Percentiles rank a stretch among this genome's conserved stretches.
Conservation (phyloP, 1,140 invertebrate species). For the Drosophila sproati region DNA sequence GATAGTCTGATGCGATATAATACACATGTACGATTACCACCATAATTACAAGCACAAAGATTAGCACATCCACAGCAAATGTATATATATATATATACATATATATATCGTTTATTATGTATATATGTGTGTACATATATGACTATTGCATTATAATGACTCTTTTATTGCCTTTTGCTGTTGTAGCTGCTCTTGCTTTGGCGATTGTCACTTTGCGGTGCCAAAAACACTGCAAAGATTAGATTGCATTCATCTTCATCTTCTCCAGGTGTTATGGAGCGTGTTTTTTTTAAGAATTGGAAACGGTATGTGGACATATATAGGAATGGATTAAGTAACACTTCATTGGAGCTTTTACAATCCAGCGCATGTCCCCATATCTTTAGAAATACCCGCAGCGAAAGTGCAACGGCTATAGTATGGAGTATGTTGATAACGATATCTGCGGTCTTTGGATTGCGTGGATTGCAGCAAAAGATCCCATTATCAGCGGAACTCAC, state of each 20-base stretch:
- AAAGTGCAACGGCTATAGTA: background rate
- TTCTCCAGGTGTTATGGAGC: conserved; percentile 14
- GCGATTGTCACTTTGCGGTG: conserved; percentile 46
- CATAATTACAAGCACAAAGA: conserved; percentile 23
- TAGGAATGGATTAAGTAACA: conserved; percentile 61
- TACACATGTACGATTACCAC: conserved; percentile 26
- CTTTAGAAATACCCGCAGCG: background rate
- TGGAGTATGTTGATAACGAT: background rate
- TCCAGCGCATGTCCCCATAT: conserved; percentile 27
- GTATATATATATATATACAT: background rate
- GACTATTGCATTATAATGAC: conserved; percentile 26
- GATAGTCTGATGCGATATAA: background rate
- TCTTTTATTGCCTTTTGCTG: conserved; percentile 25
- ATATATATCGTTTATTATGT: no score
- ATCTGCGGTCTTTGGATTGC: background rate
- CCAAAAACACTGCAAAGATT: background rate
- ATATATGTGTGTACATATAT: background rate
- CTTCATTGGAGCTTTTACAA: conserved; percentile 58
- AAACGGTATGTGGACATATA: background rate
- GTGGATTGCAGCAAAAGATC: background rate
- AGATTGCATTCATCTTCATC: no score
- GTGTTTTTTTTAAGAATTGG: no score
- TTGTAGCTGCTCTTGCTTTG: conserved; percentile 55
- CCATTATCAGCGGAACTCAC: background rate
- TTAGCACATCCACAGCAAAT: conserved; percentile 4